Conservation (phyloP, 2,888 invertebrate genomes). For the Trachelus iudaicus region DNA sequence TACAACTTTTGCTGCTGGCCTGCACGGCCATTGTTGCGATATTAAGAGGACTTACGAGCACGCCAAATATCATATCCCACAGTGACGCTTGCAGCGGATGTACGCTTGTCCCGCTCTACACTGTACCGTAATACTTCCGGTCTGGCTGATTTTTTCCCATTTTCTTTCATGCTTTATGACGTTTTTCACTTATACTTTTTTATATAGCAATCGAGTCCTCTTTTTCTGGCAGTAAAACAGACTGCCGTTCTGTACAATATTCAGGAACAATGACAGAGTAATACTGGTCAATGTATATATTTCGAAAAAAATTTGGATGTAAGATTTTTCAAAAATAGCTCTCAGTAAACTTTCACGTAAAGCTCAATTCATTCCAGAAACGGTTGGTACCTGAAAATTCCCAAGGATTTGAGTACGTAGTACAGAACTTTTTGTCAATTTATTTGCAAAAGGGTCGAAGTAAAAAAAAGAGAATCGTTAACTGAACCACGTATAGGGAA, state of each 20-base stretch:
- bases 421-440: background rate
- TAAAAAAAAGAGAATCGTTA: background rate
- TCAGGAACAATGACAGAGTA: background rate
- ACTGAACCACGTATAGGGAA: background rate
- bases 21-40: conserved; percentile 15
- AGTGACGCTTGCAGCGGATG: background rate
- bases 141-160: background rate
- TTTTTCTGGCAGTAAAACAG: too few relatives aligned
- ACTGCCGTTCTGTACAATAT: background rate
- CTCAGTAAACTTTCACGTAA: background rate
- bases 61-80: background rate
- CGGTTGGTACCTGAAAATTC: background rate
- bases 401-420: background rate
- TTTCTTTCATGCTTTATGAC: background rate
- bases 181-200: background rate
- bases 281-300: background rate
- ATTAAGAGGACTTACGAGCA: conserved; percentile 12
- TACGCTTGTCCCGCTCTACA: background rate
- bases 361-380: background rate
- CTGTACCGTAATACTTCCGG: background rate
- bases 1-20: background rate
- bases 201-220: background rate
- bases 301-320: background rate
- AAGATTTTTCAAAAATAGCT: background rate
- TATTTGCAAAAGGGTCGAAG: background rate